Percentiles rank a stretch among this genome's conserved stretches.
Conservation (phyloP, 2,797 vertebrate genomes). For the Streptopelia turtur region DNA sequence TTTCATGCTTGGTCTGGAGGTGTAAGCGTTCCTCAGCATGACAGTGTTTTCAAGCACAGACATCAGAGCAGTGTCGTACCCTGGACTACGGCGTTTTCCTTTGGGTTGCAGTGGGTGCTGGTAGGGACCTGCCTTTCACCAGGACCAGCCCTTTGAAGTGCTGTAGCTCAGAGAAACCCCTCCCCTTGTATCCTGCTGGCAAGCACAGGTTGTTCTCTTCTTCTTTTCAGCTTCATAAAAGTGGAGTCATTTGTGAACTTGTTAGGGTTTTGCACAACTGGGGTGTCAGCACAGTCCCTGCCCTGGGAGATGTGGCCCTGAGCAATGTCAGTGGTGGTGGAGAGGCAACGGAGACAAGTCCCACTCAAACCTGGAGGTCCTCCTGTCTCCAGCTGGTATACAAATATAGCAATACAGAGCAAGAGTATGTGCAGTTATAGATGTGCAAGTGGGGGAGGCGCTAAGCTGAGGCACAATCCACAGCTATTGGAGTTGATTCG, state of each 20-base stretch:
- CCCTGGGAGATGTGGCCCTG: background rate
- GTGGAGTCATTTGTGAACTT: background rate
- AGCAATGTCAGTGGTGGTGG: background rate
- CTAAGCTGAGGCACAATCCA: background rate
- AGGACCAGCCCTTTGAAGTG: background rate
- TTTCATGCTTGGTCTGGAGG: background rate
- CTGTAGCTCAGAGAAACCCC: background rate
- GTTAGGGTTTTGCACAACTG: background rate
- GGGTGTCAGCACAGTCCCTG: background rate
- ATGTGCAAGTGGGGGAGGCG: background rate
- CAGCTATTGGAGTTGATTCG: background rate
- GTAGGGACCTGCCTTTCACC: background rate
- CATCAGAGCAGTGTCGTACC: background rate
- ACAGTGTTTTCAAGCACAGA: background rate
- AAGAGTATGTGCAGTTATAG: background rate
- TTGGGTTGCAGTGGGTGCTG: background rate
- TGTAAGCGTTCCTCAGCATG: background rate
- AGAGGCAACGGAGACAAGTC: background rate
- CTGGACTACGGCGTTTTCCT: background rate
- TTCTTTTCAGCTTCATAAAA: background rate
- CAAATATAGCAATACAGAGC: background rate
- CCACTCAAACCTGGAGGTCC: background rate
- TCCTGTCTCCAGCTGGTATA: background rate
- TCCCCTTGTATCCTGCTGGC: background rate
- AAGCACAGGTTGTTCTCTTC: background rate